Evolutionary conservation across 2,888 invertebrate species (phyloP).

Genomic region (Sinhomidia bicolor): DNA sequence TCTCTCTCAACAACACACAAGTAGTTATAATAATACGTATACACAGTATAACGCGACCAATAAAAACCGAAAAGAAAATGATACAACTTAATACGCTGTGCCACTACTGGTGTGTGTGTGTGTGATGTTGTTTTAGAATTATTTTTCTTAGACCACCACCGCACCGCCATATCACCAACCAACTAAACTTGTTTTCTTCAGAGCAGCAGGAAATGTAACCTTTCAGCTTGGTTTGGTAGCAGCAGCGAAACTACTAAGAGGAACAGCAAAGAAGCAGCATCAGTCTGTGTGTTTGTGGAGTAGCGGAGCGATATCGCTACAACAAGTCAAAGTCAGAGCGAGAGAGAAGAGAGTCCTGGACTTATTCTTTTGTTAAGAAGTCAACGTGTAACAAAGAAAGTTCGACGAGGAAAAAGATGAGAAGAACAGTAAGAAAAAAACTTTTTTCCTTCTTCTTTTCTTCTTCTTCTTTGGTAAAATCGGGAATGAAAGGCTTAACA

Average conservation of each 20-base stretch:
- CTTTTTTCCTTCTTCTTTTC: neutral
- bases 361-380: slow-evolving; percentile 15
- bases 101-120: too few species aligned
- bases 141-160: too few species aligned
- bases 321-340: slow-evolving; percentile 6
- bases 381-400: slow-evolving; percentile 10
- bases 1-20: neutral
- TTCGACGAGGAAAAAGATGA: neutral
- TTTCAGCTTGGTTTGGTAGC: slow-evolving; percentile 30
- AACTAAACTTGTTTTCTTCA: slow-evolving; percentile 38
- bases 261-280: too few species aligned
- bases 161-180: too few species aligned
- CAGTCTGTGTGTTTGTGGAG: neutral
- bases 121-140: slow-evolving; percentile 26
- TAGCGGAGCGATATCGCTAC: neutral
- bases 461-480: slow-evolving; percentile 21
- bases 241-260: too few species aligned
- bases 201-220: slow-evolving; percentile 50
- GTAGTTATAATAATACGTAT: neutral
- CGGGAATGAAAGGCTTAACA: slow-evolving; percentile 38
- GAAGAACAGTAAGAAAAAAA: slow-evolving; percentile 8
- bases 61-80: neutral
- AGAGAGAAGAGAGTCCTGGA: too few species aligned
- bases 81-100: neutral
- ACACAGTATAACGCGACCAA: neutral